A percentile compares a stretch with the other conserved stretches of the same genome.
phyloP scores from a whole-genome alignment of 2,888 invertebrate genomes.

The Margaritifera margaritifera region DNA sequence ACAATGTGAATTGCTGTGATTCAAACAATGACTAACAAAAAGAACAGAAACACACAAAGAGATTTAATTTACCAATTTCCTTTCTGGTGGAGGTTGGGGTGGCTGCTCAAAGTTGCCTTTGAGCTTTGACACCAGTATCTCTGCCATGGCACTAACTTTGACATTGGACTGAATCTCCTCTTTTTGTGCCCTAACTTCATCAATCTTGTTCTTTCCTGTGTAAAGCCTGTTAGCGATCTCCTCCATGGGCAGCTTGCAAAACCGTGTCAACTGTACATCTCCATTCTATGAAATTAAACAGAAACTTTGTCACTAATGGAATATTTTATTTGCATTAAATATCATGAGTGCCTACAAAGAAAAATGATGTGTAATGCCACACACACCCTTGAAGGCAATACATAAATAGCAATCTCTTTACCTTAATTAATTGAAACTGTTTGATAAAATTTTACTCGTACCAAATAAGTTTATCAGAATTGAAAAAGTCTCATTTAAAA shows the following conservation, averaged over 20 bases:
- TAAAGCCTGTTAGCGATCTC: conserved; percentile 61
- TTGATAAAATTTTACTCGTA: too few relatives aligned
- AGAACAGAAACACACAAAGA: too few relatives aligned
- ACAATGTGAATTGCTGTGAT: too few relatives aligned
- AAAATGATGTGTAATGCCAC: too few relatives aligned
- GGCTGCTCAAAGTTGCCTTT: conserved; percentile 47
- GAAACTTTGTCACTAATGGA: background rate
- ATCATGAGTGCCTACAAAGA: too few relatives aligned
- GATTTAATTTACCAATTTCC: conserved; percentile 42
- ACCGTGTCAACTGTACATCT: conserved; percentile 51
- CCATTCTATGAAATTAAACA: conserved; percentile 34
- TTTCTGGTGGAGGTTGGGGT: conserved; percentile 43
- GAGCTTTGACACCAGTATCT: conserved; percentile 63
- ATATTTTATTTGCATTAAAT: too few relatives aligned
- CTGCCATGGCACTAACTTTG: conserved; percentile 66
- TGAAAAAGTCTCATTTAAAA: too few relatives aligned
- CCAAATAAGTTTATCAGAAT: too few relatives aligned
- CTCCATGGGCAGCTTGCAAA: conserved; percentile 63
- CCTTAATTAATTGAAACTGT: too few relatives aligned
- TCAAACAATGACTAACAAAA: too few relatives aligned
- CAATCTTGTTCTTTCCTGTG: conserved; percentile 30
- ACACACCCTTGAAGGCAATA: too few relatives aligned
- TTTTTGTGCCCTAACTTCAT: conserved; percentile 29
- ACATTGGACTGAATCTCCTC: conserved; percentile 53
- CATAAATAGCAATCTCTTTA: too few relatives aligned